A percentile compares a stretch with the other conserved stretches of the same genome.
Conservation (phyloP, 2,113 vertebrate species). For the Alligator sinensis region DNA sequence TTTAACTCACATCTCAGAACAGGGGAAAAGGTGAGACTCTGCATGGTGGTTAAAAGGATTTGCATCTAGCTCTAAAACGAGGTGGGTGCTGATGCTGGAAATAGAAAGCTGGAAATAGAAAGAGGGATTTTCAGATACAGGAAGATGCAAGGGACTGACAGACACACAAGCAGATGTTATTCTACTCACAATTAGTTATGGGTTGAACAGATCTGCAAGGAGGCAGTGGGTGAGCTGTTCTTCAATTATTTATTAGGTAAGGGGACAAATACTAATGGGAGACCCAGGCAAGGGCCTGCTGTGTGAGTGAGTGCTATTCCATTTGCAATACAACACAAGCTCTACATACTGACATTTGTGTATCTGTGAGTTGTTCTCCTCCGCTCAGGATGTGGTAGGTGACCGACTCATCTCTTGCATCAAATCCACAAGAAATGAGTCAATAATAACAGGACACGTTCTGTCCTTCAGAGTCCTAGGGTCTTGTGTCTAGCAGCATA, state of each 20-base stretch:
- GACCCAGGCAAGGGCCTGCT: not conserved
- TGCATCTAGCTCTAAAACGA: not conserved
- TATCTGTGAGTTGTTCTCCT: not conserved
- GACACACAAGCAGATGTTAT: too few relatives aligned
- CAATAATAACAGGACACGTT: conserved; percentile 17
- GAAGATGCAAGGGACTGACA: too few relatives aligned
- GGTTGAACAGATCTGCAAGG: fast-evolving
- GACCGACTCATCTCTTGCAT: conserved; percentile 66
- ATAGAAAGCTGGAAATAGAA: not conserved
- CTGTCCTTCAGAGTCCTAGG: not conserved
- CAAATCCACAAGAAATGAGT: conserved; percentile 50
- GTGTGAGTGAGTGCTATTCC: conserved; percentile 59
- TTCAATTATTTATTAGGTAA: not conserved
- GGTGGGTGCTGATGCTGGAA: not conserved
- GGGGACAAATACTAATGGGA: not conserved
- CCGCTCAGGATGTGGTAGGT: conserved; percentile 14
- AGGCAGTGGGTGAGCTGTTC: not conserved
- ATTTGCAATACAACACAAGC: conserved; percentile 32
- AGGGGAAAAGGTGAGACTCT: too few relatives aligned
- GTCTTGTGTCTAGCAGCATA: conserved; percentile 12
- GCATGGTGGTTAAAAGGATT: not conserved
- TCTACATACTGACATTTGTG: fast-evolving
- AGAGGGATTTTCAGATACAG: fast-evolving
- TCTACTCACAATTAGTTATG: too few relatives aligned
- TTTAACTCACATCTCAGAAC: too few relatives aligned